These are phyloP conservation scores for Scaptomyza hsui DNA, from an alignment of 1,140 invertebrate genomes.

Conservation along the genomic window DNA sequence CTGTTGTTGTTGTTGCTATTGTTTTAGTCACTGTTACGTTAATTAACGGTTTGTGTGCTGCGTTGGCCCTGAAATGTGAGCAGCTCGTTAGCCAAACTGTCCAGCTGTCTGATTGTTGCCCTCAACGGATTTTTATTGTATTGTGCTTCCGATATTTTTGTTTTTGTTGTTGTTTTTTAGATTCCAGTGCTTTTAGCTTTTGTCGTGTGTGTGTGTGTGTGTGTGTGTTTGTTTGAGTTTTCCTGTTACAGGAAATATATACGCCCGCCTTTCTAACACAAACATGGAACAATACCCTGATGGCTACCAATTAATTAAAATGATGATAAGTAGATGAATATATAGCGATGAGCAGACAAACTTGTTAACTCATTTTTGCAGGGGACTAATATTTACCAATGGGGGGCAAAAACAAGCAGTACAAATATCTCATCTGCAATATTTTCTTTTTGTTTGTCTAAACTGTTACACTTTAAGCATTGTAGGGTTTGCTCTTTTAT, in stretches of 20 bases:
- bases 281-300: not conserved
- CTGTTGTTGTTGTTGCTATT: constrained; percentile 45
- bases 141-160: constrained; percentile 5
- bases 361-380: constrained; percentile 6
- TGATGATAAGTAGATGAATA: not conserved
- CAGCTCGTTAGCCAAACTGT: constrained; percentile 60
- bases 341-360: not conserved
- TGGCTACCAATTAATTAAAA: constrained; percentile 24
- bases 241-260: constrained; percentile 3
- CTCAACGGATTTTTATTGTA: constrained; percentile 17
- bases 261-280: constrained; percentile 7
- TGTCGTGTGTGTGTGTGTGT: not conserved
- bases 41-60: constrained; percentile 52
- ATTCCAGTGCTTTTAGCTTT: not conserved
- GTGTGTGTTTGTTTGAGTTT: not conserved
- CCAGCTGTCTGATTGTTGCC: constrained; percentile 46
- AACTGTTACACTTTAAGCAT: not conserved
- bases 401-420: not conserved
- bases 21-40: constrained; percentile 33
- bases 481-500: not conserved
- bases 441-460: not conserved
- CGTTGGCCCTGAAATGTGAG: constrained; percentile 59
- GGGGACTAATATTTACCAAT: not conserved
- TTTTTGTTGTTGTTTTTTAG: not conserved
- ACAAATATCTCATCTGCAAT: not conserved